Base-by-base conservation (phyloP, 2,797 vertebrate species). In the Phaenicophaeus curvirostris region DNA sequence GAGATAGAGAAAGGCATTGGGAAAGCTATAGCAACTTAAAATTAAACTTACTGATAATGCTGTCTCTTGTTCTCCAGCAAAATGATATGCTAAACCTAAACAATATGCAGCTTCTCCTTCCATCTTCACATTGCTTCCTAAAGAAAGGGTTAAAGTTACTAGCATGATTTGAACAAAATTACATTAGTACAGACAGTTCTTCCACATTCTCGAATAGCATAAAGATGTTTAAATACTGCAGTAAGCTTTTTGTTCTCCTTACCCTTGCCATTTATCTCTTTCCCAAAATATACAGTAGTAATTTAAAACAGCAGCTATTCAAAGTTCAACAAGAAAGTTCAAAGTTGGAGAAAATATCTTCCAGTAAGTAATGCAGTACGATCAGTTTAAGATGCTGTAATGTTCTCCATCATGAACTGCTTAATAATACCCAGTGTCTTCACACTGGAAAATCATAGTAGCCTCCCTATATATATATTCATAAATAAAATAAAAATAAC, bases 121-220 rank as follows among this genome's bases (percentile, higher is more conserved):
- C 82, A 97, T 97, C 90, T 94, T 97, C 89, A 23, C 96, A 91
- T 98, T 95, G 74, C 89, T 98, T 61, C 96, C 99, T 99, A 86
- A 83, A 74, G 33, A 93, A 95, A 79, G 9, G 27, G 78, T 55
- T 55, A n/a, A 81, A 76, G 50, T 97, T 57, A 97, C 15, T 11
- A 84, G 10, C 0, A 1, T 30, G 20, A 63, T 80, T 58, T 77
- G 74, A 71, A 84, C 28, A 91, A 63, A 84, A 62, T 58, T 17
- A 35, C 18, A 61, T 17, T 16, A 42, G 8, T 63, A 68, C 8
- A 59, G 61, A 59, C 8, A 62, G 42, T 15, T 69, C 31, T 51
- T 87, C 20, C 13, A 62, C 18, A 39, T 63, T 59, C 61, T 80
- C 59, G 61, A 91, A 77, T 51, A 82, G 50, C 15, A 61, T 17